Percentiles rank a stretch among this genome's conserved stretches.
Evolutionary conservation across 2,113 vertebrate species (phyloP).

Genomic region (Ictalurus punctatus): DNA sequence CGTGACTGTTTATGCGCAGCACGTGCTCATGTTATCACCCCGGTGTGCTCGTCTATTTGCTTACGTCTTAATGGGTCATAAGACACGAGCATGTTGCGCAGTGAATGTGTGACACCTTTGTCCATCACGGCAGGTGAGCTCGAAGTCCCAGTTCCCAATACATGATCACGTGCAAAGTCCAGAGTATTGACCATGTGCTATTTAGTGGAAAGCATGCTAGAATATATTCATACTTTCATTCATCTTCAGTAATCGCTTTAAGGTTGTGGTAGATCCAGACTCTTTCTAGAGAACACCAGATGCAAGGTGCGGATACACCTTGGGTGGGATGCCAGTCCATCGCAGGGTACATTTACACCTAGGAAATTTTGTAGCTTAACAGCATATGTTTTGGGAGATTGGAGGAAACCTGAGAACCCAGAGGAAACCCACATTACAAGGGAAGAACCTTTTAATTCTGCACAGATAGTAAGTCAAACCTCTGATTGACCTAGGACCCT

Average conservation of each 20-base stretch:
- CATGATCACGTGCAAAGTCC: neutral
- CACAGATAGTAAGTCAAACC: neutral
- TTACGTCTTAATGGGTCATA: neutral
- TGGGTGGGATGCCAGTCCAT: neutral
- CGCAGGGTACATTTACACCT: neutral
- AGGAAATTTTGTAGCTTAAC: neutral
- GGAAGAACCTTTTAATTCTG: neutral
- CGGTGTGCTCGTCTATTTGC: neutral
- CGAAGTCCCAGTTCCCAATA: neutral
- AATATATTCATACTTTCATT: neutral
- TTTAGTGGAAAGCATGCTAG: neutral
- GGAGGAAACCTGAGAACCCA: neutral
- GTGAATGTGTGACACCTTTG: neutral
- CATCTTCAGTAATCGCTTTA: neutral
- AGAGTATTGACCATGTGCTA: neutral
- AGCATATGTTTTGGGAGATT: neutral
- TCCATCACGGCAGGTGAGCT: conserved; percentile 8
- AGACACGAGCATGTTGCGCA: conserved; percentile 11
- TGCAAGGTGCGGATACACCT: neutral
- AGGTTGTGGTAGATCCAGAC: neutral
- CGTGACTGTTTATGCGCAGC: conserved; percentile 31
- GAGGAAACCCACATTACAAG: neutral
- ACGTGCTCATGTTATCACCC: conserved; percentile 51
- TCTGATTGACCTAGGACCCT: neutral
- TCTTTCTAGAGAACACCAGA: neutral